phyloP scores from a whole-genome alignment of 2,797 vertebrate genomes.

The Cercopithecus hamlyni region DNA sequence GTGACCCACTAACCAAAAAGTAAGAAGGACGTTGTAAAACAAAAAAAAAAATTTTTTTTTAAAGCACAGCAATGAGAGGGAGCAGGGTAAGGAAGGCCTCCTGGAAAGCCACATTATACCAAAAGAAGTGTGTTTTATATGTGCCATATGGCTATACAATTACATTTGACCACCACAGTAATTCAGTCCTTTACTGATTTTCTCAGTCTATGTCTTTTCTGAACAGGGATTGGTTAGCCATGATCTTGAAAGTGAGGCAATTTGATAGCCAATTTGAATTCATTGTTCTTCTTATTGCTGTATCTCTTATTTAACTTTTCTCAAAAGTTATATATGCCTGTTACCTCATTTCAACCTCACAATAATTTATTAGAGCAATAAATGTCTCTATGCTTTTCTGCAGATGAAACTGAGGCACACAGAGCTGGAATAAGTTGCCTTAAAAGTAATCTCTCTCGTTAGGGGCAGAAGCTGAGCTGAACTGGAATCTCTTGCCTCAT shows the following conservation, averaged over 20 bases:
- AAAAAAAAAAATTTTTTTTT: not conserved
- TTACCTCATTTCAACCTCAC: not conserved
- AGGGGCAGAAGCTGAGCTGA: not conserved
- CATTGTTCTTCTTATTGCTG: not conserved
- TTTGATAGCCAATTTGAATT: not conserved
- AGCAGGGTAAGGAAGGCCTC: not conserved
- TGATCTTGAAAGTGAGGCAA: not conserved
- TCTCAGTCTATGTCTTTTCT: not conserved
- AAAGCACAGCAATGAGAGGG: not conserved
- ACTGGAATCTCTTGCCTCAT: not conserved
- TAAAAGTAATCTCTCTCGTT: not conserved
- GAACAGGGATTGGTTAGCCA: not conserved
- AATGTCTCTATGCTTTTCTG: not conserved
- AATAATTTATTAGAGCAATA: not conserved
- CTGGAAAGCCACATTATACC: not conserved
- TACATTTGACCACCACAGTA: not conserved
- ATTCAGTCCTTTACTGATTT: not conserved
- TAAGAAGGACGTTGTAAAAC: constrained; percentile 44
- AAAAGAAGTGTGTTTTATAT: not conserved
- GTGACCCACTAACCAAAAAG: constrained; percentile 72
- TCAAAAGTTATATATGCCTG: not conserved
- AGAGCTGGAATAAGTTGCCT: not conserved
- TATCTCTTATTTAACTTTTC: constrained; percentile 13
- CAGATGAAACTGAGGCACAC: not conserved
- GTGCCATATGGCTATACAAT: not conserved